These are phyloP conservation scores for Zaprionus inermis DNA, from an alignment of 1,140 invertebrate genomes.

Conservation along the genomic window DNA sequence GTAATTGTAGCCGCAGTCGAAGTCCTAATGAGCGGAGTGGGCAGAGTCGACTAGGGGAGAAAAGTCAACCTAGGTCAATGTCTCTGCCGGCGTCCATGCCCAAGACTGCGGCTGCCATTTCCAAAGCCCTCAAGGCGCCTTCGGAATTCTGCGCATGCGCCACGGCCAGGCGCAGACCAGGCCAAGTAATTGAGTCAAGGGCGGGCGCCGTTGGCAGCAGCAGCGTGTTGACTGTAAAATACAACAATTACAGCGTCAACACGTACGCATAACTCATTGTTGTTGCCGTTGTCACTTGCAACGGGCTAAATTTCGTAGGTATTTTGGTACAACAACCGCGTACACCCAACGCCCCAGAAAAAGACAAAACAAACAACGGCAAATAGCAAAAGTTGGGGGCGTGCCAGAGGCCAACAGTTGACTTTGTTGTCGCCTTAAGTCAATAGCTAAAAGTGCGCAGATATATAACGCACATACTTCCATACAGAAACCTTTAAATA, in stretches of 20 bases:
- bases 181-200: constrained; percentile 74
- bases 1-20: constrained; percentile 16
- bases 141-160: constrained; percentile 68
- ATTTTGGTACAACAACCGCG: constrained; percentile 28
- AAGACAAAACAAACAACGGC: background rate
- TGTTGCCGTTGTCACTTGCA: background rate
- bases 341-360: constrained; percentile 28
- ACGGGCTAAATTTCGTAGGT: constrained; percentile 12
- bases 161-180: constrained; percentile 43
- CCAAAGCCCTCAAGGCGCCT: constrained; percentile 24
- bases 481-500: no score
- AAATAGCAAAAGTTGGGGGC: constrained; percentile 9
- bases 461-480: constrained; percentile 1
- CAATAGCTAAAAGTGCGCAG: constrained; percentile 34
- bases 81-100: constrained; percentile 2
- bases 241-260: constrained; percentile 52
- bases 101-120: background rate
- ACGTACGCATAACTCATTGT: constrained; percentile 45
- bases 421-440: constrained; percentile 41
- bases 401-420: constrained; percentile 40
- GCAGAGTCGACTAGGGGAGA: no score
- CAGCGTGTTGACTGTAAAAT: constrained; percentile 54
- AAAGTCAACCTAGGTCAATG: constrained; percentile 6
- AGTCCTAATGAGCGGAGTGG: constrained; percentile 44
- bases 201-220: constrained; percentile 50